Evolutionary conservation across 2,113 vertebrate genomes (phyloP), one percentile per base, ranked within the genome.

Genomic region (Perccottus glenii): DNA sequence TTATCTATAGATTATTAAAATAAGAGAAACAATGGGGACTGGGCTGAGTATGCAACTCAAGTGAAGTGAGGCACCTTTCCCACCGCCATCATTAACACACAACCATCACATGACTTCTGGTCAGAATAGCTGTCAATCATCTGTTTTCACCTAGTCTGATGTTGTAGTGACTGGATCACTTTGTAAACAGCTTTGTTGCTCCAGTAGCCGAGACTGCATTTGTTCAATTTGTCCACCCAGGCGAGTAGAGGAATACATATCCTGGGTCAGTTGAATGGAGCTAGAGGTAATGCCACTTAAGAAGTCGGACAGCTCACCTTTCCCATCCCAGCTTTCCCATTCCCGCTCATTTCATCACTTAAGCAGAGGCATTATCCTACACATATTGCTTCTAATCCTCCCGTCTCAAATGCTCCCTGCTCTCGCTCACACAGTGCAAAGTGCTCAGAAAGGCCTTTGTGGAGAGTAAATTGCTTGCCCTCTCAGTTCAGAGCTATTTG

Each of bases 381-480:
- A 59, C 62, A 70, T 63, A 67, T 60, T 66, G 15, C 60, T 48
- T 68, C 67, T 32, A 51, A 55, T 27, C 57, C 44, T 33, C 51
- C 60, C 61, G 50, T 38, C 66, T 59, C 62, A 6, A n/a, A 55
- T 32, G 14, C 52, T 55, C 35, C 45, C 42, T 0, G 1, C 51
- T 45, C 59, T 49, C 60, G 61, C 72, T 68, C 72, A 49, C 61
- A 56, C 60, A 64, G 19, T n/a, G 77, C 62, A 73, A 49, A 51
- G 62, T 82, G 69, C 55, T 76, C 67, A 67, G 65, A 64, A 80
- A 84, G 74, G 78, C 67, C 70, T 78, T 78, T 81, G 74, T 78
- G 51, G 58, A 63, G 78, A 84, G 74, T 81, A 84, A 84, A 84
- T 84, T 84, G 81, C 77, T 84, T 80, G 77, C 62, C 70, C 77